Base-by-base conservation (phyloP, 2,113 vertebrate genomes). In the Otis tarda region DNA sequence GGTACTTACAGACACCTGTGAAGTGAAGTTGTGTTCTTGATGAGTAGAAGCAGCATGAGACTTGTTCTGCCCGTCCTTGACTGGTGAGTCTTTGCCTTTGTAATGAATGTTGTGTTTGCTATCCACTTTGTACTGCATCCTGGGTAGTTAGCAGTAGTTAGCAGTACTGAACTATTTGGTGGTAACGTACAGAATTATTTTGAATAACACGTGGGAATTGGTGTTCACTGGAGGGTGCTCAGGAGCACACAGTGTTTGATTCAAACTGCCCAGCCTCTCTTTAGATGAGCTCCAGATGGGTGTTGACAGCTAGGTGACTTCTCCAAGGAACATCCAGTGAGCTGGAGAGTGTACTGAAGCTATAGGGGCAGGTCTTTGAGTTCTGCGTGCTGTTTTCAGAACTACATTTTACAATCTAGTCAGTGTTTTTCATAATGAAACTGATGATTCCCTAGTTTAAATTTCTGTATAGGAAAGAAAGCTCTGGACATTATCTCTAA, bases 401-500 rank as follows among this genome's bases (percentile, higher is more conserved):
- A 35, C 37, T 49, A n/a, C 50, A 12, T 70, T 60, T 52, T 75
- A 37, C 71, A 78, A 2, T n/a, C 50, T 65, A 45, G 19, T 47
- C 0, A 1, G 27, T 71, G 35, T 73, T 50, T 14, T 56, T 78
- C 8, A 8, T 69, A 64, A 53, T 24, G 69, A 78, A 83, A 19
- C 28, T 19, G 13, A 27, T 65, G 7, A 10, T 65, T 91, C 90
- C 61, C 61, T 52, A 43, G 14, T 37, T 87, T 57, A 65, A 68
- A 21, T 30, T 95, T 80, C 28, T 85, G 7, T 35, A 47, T 28
- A 67, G 85, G 31, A 49, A 85, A 60, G 55, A 33, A 88, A 82
- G 45, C 92, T 93, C 71, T 68, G 65, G 31, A 61, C 61, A 67
- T 91, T 94, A 87, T 77, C 92, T 92, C 64, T 81, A 80, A 92